Conservation (phyloP, 2,797 vertebrate genomes). For the Remorina albescens region DNA sequence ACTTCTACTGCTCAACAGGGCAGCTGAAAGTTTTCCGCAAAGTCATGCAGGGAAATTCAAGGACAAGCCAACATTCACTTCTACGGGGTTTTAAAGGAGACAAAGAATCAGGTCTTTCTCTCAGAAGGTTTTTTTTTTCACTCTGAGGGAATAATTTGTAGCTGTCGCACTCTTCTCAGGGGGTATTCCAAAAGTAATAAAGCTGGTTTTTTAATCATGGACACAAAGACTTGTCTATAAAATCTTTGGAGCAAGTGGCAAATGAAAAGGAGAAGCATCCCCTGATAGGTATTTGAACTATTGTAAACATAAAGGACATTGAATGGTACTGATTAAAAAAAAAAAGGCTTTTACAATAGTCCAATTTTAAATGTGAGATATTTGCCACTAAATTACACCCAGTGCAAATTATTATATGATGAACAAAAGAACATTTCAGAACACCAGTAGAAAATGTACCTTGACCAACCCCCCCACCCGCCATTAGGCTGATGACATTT, state of each 20-base stretch:
- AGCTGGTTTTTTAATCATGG: constrained; percentile 62
- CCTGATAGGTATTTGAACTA: constrained; percentile 30
- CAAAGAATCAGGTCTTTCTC: constrained; percentile 36
- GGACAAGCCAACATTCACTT: constrained; percentile 38
- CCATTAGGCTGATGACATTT: constrained; percentile 73
- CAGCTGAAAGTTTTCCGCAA: constrained; percentile 22
- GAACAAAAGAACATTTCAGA: constrained; percentile 8
- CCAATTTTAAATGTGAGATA: constrained; percentile 16
- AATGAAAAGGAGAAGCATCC: constrained; percentile 42
- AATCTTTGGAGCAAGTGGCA: constrained; percentile 46
- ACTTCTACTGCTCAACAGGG: constrained; percentile 26
- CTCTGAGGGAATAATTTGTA: constrained; percentile 42
- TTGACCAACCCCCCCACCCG: constrained; percentile 29
- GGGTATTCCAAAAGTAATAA: constrained; percentile 50
- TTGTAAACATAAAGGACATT: constrained; percentile 43
- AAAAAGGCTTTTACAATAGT: neutral
- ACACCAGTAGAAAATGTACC: constrained; percentile 2
- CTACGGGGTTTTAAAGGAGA: constrained; percentile 29
- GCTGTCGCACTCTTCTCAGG: constrained; percentile 40
- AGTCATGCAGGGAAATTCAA: constrained; percentile 38
- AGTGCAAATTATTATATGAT: neutral
- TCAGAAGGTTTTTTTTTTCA: constrained; percentile 28
- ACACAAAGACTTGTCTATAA: constrained; percentile 49
- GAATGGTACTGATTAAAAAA: constrained; percentile 24
- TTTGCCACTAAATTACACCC: constrained; percentile 6